Base-by-base conservation (phyloP, 2,113 vertebrate species). In the Pterocles burchelli region DNA sequence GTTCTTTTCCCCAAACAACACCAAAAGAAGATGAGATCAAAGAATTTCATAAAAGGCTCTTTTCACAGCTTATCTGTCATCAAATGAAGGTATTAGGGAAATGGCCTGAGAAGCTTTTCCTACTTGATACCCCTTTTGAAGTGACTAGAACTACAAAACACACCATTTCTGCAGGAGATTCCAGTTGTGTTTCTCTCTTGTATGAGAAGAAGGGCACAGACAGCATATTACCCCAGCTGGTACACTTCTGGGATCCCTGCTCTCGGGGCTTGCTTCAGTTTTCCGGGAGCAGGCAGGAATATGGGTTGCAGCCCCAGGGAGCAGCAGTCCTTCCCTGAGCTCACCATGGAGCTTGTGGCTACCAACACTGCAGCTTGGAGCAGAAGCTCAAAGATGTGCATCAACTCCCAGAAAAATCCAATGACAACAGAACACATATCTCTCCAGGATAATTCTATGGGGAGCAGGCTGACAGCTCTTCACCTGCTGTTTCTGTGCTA, bases 31-130 rank as follows among this genome's bases (percentile, higher is more conserved):
- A 96, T 83, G 68, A 96, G 96, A 97, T 98, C 96, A 98, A 97
- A 97, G 97, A 93, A 93, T 90, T 95, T 91, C 93, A 94, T 95
- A 74, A 94, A 96, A 96, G 65, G 61, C 19, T 0, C 52, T 52
- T 84, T 96, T 95, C 84, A 85, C 11, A 71, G 93, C 96, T 96
- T 96, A 76, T 90, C 97, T 97, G 80, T 95, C 96, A 96, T 95
- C 92, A 94, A 84, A 97, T 96, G 96, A 97, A 96, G 93, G 93
- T 90, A 91, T 97, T 97, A 97, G 91, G 88, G 88, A 96, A 96
- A 92, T 61, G 82, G 71, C 51, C 81, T 68, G 90, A 97, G 96
- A 97, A 97, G 95, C 88, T 97, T 96, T 95, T 90, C 94, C 86
- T 96, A 65, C 86, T 95, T 92, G 76, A 95, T 82, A 74, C 54